Percentiles rank a stretch among this genome's conserved stretches.
These are phyloP conservation scores for Furcifer pardalis DNA, from an alignment of 2,797 vertebrate genomes.

Conservation along the genomic window DNA sequence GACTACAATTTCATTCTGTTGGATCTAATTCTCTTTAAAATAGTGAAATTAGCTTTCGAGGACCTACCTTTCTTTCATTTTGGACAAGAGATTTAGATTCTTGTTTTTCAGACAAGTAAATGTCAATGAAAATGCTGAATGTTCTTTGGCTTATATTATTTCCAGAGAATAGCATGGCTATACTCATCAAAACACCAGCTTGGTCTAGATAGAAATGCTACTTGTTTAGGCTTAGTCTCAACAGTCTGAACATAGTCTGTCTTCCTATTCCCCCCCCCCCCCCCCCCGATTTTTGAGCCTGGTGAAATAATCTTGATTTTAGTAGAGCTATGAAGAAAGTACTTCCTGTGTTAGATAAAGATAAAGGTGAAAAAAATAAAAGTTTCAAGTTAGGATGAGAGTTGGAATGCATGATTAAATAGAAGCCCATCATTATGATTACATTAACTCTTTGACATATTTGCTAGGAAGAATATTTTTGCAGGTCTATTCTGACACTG, in stretches of 20 bases:
- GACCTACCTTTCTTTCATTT: neutral
- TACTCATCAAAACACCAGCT: neutral
- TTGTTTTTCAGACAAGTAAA: neutral
- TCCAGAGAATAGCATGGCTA: neutral
- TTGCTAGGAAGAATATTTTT: neutral
- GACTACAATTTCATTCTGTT: too few relatives aligned
- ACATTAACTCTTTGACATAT: neutral
- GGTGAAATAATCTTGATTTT: neutral
- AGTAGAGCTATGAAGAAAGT: neutral
- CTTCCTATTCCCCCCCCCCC: too few relatives aligned
- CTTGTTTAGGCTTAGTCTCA: neutral
- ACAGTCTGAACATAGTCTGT: neutral
- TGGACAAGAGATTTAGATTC: neutral
- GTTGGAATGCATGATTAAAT: too few relatives aligned
- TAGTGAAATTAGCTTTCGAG: neutral
- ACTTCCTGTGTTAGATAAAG: too few relatives aligned
- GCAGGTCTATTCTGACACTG: neutral
- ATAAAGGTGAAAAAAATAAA: too few relatives aligned
- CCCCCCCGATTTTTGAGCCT: too few relatives aligned
- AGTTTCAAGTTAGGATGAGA: too few relatives aligned
- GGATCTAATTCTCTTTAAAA: neutral
- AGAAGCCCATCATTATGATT: neutral
- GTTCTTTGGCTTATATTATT: neutral
- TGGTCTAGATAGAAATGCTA: neutral
- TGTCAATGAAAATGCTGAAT: neutral